Conservation (phyloP, 2,888 invertebrate genomes). For the Meiosimyza decipiens region DNA sequence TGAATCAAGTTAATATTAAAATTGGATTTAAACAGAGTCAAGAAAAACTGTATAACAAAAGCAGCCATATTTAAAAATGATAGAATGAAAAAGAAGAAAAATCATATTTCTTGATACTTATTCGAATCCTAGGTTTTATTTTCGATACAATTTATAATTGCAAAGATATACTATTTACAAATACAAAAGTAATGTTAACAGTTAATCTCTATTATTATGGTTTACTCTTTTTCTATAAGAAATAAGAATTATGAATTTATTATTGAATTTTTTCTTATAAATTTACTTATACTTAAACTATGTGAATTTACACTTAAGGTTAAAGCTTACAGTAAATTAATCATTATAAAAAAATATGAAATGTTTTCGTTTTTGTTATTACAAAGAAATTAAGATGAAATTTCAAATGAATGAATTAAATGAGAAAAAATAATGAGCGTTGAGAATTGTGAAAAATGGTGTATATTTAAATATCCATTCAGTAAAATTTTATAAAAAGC, state of each 20-base stretch:
- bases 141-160: conserved; percentile 43
- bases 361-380: no score
- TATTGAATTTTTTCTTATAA: conserved; percentile 51
- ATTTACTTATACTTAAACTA: conserved; percentile 43
- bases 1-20: conserved; percentile 15
- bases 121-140: conserved; percentile 53
- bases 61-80: conserved; percentile 12
- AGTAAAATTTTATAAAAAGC: no score
- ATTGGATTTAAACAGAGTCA: conserved; percentile 22
- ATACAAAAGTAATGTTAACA: conserved; percentile 51
- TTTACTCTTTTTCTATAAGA: conserved; percentile 52
- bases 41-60: conserved; percentile 36
- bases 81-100: conserved; percentile 33
- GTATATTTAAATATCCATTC: no score
- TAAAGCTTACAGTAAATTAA: conserved; percentile 49
- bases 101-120: conserved; percentile 45
- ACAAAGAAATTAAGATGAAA: no score
- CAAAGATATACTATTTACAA: conserved; percentile 43
- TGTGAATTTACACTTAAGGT: conserved; percentile 55
- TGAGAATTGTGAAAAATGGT: no score
- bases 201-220: conserved; percentile 48
- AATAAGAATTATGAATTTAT: conserved; percentile 55
- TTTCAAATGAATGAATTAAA: no score
- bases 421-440: no score
- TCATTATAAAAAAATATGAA: conserved; percentile 11